Evolutionary conservation across 2,888 invertebrate genomes (phyloP), one percentile per base, ranked within the genome.

Genomic region (Agrotis puta): DNA sequence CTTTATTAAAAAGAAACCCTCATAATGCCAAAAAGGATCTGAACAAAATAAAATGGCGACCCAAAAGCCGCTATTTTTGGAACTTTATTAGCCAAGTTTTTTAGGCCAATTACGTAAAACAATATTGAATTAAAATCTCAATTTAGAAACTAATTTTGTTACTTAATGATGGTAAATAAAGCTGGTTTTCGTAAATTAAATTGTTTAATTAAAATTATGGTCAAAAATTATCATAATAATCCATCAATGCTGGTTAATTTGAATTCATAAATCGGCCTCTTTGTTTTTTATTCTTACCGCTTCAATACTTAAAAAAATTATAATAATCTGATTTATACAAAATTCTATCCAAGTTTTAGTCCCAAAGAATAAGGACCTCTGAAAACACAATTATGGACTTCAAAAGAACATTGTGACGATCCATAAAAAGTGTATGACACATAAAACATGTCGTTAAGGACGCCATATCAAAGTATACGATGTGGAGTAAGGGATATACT

Each of bases 361-460:
- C 13, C 43, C n/a, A 74, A 47, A 24, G 33, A 16, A 56, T 64
- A 54, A 61, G 18, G 75, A 62, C 67, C 56, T 68, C 51, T 33
- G 57, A 7, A 54, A 82, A 67, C 51, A 66, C 22, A 78, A 78
- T 70, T 66, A 69, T 66, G 24, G 64, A 67, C 57, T 59, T 78
- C 57, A 22, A 67, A 72, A 65, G 39, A 51, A 64, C 61, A 61
- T 73, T 77, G 48, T 33, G 22, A 50, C 47, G 58, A 45, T n/a
- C 27, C 53, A 63, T 78, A 65, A 78, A 77, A 56, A 22, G 53
- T 48, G 18, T 62, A 71, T 58, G 61, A 71, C 64, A 56, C 65
- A 79, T 79, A 78, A 77, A 79, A 63, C 59, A 54, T 68, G 63
- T 64, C 64, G 64, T 79, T 79, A 62, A n/a, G 43, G 57, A 64